phyloP scores from a whole-genome alignment of 2,113 vertebrate species.

The Rhinoptilus africanus region DNA sequence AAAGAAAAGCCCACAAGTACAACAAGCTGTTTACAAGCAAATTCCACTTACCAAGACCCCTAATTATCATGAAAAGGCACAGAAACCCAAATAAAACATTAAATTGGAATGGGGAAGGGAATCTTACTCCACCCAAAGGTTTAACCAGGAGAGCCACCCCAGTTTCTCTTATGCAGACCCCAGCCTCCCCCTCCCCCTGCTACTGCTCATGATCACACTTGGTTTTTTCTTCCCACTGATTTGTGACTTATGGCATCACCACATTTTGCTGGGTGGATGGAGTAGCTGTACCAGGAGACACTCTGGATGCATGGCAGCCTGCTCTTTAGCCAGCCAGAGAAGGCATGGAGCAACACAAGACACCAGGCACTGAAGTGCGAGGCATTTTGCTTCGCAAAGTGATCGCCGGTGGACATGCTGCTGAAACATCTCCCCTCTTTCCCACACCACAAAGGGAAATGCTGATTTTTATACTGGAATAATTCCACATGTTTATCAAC shows the following conservation, averaged over 20 bases:
- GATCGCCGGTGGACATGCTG: not conserved
- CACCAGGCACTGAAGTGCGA: not conserved
- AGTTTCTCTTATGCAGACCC: not conserved
- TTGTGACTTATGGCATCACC: not conserved
- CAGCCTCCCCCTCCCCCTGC: not conserved
- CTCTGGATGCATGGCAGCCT: not conserved
- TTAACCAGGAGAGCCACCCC: not conserved
- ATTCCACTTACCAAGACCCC: not conserved
- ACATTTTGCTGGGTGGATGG: not conserved
- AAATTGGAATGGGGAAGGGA: not conserved
- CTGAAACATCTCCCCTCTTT: not conserved
- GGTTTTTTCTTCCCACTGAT: not conserved
- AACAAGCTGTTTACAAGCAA: not conserved
- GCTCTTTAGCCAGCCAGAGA: not conserved
- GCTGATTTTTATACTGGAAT: not conserved
- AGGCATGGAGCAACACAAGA: not conserved
- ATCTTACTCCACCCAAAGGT: not conserved
- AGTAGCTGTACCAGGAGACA: not conserved
- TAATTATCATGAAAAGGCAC: not conserved
- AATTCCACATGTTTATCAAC: not conserved
- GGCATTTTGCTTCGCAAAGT: not conserved
- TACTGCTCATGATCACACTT: not conserved
- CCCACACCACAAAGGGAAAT: not conserved
- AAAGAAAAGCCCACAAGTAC: slow-evolving; percentile 6
- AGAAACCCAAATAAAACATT: slow-evolving; percentile 17